Conservation (phyloP, 2,797 vertebrate genomes). For the Squalus acanthias region DNA sequence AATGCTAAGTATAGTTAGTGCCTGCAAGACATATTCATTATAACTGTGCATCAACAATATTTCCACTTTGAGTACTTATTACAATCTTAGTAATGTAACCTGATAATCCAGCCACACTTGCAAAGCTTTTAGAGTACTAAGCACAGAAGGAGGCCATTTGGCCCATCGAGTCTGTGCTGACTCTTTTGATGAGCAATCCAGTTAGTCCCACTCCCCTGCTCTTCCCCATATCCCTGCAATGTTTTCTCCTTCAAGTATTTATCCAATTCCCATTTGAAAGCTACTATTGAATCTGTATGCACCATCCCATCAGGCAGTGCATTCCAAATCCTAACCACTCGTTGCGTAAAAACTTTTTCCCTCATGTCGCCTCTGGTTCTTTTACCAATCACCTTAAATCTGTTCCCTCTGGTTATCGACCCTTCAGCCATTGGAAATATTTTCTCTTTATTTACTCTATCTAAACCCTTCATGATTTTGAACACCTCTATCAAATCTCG, state of each 20-base stretch:
- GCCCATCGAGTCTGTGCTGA: too few relatives aligned
- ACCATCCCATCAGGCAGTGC: not conserved
- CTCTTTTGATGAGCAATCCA: not conserved
- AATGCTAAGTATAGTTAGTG: not conserved
- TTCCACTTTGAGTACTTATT: too few relatives aligned
- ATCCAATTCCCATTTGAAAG: not conserved
- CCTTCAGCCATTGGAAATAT: not conserved
- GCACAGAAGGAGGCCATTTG: not conserved
- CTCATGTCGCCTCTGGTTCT: too few relatives aligned
- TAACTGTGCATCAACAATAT: not conserved
- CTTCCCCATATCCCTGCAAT: not conserved
- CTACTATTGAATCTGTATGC: not conserved
- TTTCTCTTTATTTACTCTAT: not conserved
- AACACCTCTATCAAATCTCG: not conserved
- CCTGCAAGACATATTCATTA: not conserved
- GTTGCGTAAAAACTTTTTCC: not conserved
- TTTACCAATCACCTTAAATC: not conserved
- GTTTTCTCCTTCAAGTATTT: not conserved
- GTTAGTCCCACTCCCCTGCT: not conserved
- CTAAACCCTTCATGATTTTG: not conserved
- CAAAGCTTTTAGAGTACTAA: too few relatives aligned
- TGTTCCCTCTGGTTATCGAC: too few relatives aligned
- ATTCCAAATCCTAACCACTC: not conserved
- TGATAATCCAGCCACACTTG: too few relatives aligned
- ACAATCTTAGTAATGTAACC: too few relatives aligned